A percentile compares a stretch with the other conserved stretches of the same genome.
These are phyloP conservation scores for Drosophila merina DNA, from an alignment of 2,888 invertebrate genomes.

Conservation along the genomic window DNA sequence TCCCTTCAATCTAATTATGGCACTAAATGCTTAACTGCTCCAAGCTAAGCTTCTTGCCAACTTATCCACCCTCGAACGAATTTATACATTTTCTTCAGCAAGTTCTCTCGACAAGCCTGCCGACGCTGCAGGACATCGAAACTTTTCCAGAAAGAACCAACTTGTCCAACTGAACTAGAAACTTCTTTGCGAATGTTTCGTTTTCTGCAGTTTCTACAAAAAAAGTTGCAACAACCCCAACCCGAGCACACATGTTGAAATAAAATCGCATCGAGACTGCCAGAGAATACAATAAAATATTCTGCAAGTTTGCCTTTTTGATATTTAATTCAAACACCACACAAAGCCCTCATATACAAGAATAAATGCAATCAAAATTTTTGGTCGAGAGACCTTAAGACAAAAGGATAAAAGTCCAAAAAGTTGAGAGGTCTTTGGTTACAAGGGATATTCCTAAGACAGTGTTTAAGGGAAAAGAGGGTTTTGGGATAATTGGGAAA, in stretches of 20 bases:
- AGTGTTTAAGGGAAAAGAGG: not conserved
- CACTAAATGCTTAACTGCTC: conserved; percentile 28
- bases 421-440: not conserved
- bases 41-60: conserved; percentile 1
- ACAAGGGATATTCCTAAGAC: conserved; percentile 1
- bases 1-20: conserved; percentile 33
- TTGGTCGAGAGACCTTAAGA: conserved; percentile 12
- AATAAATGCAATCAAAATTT: conserved; percentile 27
- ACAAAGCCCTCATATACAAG: conserved; percentile 12
- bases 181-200: conserved; percentile 45
- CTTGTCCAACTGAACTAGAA: conserved; percentile 40
- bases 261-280: conserved; percentile 21
- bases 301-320: conserved; percentile 31
- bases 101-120: conserved; percentile 15
- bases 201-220: conserved; percentile 33
- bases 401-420: conserved; percentile 6
- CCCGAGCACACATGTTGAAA: conserved; percentile 14
- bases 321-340: conserved; percentile 37
- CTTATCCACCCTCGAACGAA: conserved; percentile 7
- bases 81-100: conserved; percentile 19
- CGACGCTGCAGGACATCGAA: conserved; percentile 40
- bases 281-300: conserved; percentile 14
- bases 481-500: no score
- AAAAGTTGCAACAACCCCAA: conserved; percentile 15
- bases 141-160: conserved; percentile 34